Percentiles rank a stretch among this genome's conserved stretches.
Evolutionary conservation across 1,140 invertebrate species (phyloP).

Genomic region (Nasonia giraulti): DNA sequence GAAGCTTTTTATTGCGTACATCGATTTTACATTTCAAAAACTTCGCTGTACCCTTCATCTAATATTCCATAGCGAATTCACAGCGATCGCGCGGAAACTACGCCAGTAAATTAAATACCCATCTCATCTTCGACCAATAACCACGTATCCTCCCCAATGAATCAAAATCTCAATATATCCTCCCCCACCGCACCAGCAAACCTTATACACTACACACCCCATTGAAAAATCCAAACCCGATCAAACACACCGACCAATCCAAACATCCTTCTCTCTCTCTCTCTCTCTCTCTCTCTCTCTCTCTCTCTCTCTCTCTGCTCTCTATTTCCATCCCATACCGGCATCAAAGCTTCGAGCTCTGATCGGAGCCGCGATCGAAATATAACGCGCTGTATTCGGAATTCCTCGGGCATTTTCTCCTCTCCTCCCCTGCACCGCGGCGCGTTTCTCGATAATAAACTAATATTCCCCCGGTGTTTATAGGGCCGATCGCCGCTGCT

Average conservation of each 20-base stretch:
- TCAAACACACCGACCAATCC: no score
- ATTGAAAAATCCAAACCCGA: neutral
- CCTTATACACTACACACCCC: no score
- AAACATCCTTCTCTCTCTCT: neutral
- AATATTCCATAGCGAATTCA: no score
- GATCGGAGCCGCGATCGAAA: neutral
- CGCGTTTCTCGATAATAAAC: slow-evolving; percentile 33
- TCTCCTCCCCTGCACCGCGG: neutral
- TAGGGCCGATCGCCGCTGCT: neutral
- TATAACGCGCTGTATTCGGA: neutral
- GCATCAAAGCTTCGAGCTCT: neutral
- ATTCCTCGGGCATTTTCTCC: neutral
- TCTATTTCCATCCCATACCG: neutral
- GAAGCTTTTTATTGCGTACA: no score
- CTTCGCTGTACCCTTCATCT: no score
- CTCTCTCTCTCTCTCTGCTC: neutral
- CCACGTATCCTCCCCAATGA: no score
- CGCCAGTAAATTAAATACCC: no score
- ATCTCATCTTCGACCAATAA: no score
- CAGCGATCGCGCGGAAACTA: no score
- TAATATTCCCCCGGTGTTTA: slow-evolving; percentile 31
- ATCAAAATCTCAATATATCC: no score
- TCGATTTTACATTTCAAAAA: no score
- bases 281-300: neutral
- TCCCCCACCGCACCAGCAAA: no score